Conservation (phyloP, 2,797 vertebrate species). For the Diceros bicornis region DNA sequence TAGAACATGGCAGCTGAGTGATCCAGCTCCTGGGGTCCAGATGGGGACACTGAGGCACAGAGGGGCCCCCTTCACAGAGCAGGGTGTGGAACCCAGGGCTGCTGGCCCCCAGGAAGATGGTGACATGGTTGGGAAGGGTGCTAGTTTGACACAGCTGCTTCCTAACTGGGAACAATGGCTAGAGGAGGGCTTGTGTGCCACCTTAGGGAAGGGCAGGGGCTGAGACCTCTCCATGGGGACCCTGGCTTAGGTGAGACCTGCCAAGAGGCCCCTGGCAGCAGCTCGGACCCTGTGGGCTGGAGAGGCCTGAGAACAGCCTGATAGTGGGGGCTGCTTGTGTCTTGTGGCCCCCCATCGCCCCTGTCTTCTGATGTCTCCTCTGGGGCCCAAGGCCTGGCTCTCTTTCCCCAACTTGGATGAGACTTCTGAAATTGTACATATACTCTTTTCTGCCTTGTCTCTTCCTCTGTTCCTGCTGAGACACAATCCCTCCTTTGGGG, state of each 20-base stretch:
- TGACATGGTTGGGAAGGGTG: neutral
- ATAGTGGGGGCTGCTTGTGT: neutral
- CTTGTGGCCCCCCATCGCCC: neutral
- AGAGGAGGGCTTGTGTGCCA: neutral
- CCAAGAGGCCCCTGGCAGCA: neutral
- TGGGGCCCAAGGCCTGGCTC: neutral
- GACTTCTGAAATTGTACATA: neutral
- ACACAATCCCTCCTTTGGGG: neutral
- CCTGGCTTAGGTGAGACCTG: neutral
- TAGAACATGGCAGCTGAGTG: neutral
- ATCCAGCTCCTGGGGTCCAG: neutral
- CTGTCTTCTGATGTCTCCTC: neutral
- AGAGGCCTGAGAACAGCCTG: neutral
- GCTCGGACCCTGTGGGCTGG: neutral
- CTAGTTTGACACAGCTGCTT: neutral
- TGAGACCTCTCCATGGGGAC: neutral
- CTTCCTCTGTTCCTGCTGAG: neutral
- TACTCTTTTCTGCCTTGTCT: neutral
- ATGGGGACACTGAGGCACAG: neutral
- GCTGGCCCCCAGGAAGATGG: neutral
- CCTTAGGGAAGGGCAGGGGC: fast-evolving
- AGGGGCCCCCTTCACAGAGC: neutral
- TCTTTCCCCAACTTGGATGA: neutral
- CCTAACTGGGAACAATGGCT: neutral
- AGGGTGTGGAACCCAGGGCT: neutral